phyloP scores from a whole-genome alignment of 2,113 vertebrate genomes.

The Chunga burmeisteri region DNA sequence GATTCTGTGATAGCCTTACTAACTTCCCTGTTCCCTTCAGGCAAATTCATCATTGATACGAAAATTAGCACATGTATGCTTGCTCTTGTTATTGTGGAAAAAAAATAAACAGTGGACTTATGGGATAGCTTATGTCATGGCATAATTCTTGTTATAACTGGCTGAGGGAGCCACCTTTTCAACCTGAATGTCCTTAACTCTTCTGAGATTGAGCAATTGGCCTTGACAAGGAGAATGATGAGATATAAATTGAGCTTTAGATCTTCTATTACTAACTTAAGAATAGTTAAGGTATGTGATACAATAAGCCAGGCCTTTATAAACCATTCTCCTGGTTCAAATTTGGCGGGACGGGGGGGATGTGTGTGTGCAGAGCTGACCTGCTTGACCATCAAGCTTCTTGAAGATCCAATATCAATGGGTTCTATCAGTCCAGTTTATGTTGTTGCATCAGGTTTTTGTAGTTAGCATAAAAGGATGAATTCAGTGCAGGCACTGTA shows the following conservation, averaged over 20 bases:
- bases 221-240: neutral
- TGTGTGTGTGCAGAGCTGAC: neutral
- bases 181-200: neutral
- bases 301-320: neutral
- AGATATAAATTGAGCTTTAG: neutral
- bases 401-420: neutral
- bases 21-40: neutral
- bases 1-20: neutral
- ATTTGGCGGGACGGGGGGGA: too few relatives aligned
- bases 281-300: neutral
- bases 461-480: neutral
- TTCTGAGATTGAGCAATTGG: neutral
- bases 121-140: neutral
- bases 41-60: neutral
- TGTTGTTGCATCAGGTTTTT: neutral
- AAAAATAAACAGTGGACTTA: neutral
- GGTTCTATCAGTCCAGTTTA: neutral
- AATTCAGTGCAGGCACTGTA: neutral
- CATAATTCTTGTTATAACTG: neutral
- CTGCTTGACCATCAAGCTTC: neutral
- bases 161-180: neutral
- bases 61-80: neutral
- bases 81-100: neutral
- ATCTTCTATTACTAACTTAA: neutral
- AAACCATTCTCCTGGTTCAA: neutral